These are phyloP conservation scores for Hymenopus coronatus DNA, from an alignment of 2,888 invertebrate species.

Conservation along the genomic window DNA sequence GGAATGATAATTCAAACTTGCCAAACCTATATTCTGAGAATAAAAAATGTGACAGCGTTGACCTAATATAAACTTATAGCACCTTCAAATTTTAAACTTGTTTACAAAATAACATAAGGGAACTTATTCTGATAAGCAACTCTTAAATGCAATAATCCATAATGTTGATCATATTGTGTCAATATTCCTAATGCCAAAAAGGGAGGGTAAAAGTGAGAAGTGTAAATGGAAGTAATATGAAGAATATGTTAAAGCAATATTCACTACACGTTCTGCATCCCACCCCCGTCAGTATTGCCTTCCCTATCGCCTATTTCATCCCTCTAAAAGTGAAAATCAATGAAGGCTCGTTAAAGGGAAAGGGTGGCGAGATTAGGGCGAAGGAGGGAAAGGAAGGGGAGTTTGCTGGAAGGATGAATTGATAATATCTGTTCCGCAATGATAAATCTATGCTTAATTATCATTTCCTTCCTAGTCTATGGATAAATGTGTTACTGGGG, in stretches of 20 bases:
- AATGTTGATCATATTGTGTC: neutral
- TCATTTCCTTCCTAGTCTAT: slow-evolving; percentile 21
- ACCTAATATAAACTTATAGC: no score
- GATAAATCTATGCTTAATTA: slow-evolving; percentile 29
- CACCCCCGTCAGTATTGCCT: neutral
- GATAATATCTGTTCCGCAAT: slow-evolving; percentile 27
- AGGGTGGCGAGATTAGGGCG: neutral
- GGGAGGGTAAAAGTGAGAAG: neutral
- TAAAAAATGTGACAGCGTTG: no score
- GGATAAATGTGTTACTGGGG: neutral
- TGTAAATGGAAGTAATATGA: neutral
- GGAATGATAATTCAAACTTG: no score
- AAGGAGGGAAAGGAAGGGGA: neutral
- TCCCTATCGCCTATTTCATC: neutral
- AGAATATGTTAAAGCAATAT: neutral
- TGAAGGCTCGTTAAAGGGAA: slow-evolving; percentile 17
- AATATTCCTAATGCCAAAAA: neutral
- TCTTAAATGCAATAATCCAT: neutral
- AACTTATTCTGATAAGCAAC: neutral
- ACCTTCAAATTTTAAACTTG: no score
- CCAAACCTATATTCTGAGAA: no score
- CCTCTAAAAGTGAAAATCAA: slow-evolving; percentile 19
- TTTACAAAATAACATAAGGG: no score
- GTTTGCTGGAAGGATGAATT: neutral
- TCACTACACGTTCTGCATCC: neutral